Percentiles rank a stretch among this genome's conserved stretches.
phyloP scores from a whole-genome alignment of 2,113 vertebrate species.

The Gymnocephalus cernua region DNA sequence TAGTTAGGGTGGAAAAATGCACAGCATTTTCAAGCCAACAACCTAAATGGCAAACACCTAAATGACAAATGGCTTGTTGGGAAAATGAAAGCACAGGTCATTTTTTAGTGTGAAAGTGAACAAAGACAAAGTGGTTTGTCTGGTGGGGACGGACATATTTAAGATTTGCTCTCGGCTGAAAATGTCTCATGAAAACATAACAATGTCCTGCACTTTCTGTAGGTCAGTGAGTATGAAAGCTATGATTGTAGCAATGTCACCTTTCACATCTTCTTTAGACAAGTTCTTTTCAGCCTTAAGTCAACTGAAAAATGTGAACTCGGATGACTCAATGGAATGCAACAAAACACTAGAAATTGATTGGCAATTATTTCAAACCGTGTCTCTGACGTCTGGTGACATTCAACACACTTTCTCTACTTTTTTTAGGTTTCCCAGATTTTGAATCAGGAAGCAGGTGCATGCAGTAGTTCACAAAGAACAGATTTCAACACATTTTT shows the following conservation, averaged over 20 bases:
- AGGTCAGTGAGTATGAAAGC: not conserved
- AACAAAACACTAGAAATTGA: not conserved
- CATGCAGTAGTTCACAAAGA: not conserved
- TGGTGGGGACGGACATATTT: not conserved
- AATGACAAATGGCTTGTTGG: not conserved
- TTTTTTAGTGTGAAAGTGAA: not conserved
- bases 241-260: slow-evolving; percentile 8
- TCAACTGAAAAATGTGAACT: not conserved
- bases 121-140: not conserved
- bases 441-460: slow-evolving; percentile 3
- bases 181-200: not conserved
- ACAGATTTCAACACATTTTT: not conserved
- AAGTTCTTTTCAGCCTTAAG: not conserved
- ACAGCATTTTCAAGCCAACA: not conserved
- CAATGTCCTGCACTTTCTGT: slow-evolving; percentile 3
- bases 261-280: not conserved
- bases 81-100: not conserved
- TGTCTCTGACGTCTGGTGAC: not conserved
- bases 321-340: not conserved
- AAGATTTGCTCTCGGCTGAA: not conserved
- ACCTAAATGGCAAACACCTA: not conserved
- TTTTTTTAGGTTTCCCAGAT: not conserved
- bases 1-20: not conserved
- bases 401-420: not conserved
- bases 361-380: not conserved